A percentile compares a stretch with the other conserved stretches of the same genome.
phyloP scores from a whole-genome alignment of 2,888 invertebrate species.

The Tricholauxania praeusta region DNA sequence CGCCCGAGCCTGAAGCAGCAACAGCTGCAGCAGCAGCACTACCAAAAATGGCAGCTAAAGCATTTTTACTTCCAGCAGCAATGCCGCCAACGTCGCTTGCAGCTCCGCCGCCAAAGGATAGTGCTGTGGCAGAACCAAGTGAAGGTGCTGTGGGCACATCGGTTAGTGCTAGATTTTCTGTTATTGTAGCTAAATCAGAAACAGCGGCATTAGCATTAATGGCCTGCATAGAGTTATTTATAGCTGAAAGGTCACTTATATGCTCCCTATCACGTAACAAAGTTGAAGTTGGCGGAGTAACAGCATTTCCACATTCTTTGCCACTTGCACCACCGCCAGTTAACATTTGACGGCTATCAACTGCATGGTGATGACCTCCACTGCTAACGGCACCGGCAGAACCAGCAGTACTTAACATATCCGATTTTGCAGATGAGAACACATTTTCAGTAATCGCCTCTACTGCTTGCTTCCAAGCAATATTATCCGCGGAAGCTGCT shows the following conservation, averaged over 20 bases:
- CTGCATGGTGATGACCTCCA: conserved; percentile 9
- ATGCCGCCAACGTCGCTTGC: conserved; percentile 73
- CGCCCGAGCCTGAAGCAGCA: conserved; percentile 36
- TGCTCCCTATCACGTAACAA: conserved; percentile 71
- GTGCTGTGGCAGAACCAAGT: conserved; percentile 30
- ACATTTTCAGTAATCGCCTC: conserved; percentile 91
- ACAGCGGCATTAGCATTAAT: conserved; percentile 69
- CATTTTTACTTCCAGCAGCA: conserved; percentile 65
- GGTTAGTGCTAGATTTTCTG: conserved; percentile 82
- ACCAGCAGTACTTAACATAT: conserved; percentile 69
- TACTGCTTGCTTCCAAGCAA: conserved; percentile 86
- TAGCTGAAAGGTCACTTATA: conserved; percentile 76
- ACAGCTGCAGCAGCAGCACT: conserved; percentile 65
- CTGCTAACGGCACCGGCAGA: conserved; percentile 34
- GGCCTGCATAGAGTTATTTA: conserved; percentile 78
- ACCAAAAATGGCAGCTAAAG: conserved; percentile 57
- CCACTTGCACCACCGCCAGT: conserved; percentile 48
- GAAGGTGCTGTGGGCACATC: conserved; percentile 61
- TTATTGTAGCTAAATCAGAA: conserved; percentile 85
- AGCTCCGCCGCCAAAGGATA: conserved; percentile 59
- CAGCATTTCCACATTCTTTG: conserved; percentile 62
- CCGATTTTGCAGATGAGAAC: conserved; percentile 78
- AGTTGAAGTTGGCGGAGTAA: conserved; percentile 50
- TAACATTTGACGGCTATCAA: conserved; percentile 11
- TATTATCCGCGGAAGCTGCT: conserved; percentile 94